These are phyloP conservation scores for Nestor notabilis DNA, from an alignment of 2,113 vertebrate species.

Conservation along the genomic window DNA sequence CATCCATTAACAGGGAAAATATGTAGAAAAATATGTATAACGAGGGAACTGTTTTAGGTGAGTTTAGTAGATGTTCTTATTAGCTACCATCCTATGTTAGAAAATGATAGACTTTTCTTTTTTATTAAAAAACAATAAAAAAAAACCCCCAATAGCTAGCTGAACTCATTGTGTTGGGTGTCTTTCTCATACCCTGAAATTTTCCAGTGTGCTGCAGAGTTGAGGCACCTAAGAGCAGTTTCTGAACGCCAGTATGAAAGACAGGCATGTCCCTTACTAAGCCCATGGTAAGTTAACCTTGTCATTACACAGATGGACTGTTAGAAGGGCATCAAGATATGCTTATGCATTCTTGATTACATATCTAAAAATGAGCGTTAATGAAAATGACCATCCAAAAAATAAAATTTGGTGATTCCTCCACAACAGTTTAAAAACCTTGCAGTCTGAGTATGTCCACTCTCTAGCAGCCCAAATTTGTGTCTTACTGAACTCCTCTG, in stretches of 20 bases:
- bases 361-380: not conserved
- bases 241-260: not conserved
- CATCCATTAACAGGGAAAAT: not conserved
- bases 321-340: not conserved
- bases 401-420: not conserved
- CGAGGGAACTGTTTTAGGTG: not conserved
- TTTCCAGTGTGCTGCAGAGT: not conserved
- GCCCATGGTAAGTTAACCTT: not conserved
- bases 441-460: not conserved
- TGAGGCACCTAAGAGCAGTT: not conserved
- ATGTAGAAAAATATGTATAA: not conserved
- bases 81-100: not conserved
- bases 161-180: not conserved
- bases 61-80: not conserved
- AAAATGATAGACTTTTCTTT: not conserved
- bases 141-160: not conserved
- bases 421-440: not conserved
- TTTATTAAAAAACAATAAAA: not conserved
- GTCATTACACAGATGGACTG: not conserved
- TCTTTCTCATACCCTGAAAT: not conserved
- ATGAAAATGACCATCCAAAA: not conserved
- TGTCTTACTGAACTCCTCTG: not conserved
- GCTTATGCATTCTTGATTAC: not conserved
- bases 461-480: accelerated
- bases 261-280: not conserved